Base-by-base conservation (phyloP, 2,888 invertebrate genomes). In the Trileptium ribeirensis region DNA sequence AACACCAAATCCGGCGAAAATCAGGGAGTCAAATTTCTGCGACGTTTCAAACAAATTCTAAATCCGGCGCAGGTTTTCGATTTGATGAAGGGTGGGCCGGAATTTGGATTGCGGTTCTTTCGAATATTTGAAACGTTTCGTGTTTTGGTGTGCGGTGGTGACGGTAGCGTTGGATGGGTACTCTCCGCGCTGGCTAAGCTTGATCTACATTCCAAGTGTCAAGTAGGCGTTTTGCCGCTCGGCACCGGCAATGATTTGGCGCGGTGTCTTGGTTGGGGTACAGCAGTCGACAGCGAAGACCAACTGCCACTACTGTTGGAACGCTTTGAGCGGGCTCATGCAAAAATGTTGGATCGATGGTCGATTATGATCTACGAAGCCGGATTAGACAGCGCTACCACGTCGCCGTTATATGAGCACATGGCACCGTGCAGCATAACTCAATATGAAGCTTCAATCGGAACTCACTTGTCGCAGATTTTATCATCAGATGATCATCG, bases 1-100 rank as follows among this genome's bases (percentile, higher is more conserved):
- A 98, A 98, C 91, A 96, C 96, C 83, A 95, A 97, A 91, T 96
- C 96, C 86, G 96, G 97, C 86, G 97, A 97, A 91, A 97, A 96
- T 91, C 97, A 97, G 89, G 97, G 97, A 83, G 93, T 97, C 40
- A 95, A 96, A 90, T 97, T 97, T 91, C 92, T 97, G 84, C 92
- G 96, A 80, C 92, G 96, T 84, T 97, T 97, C 91, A 95, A 94
- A 89, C 96, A 97, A 89, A 92, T 97, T 81, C 91, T 97, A 82
- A 97, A 97, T 91, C 97, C 97, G 24, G 96, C 96, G 82, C 97
- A 98, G 91, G 97, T 97, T 82, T 98, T 97, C 89, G 97, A 97
- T 91, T 92, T 98, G 87, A 95, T 96, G 89, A 94, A 93, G 84
- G 93, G 93, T 51, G 92, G 92, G 79, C 92, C 92, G 77, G 94